Evolutionary conservation across 2,888 invertebrate genomes (phyloP), one percentile per base, ranked within the genome.

Genomic region (Tyria jacobaeae): DNA sequence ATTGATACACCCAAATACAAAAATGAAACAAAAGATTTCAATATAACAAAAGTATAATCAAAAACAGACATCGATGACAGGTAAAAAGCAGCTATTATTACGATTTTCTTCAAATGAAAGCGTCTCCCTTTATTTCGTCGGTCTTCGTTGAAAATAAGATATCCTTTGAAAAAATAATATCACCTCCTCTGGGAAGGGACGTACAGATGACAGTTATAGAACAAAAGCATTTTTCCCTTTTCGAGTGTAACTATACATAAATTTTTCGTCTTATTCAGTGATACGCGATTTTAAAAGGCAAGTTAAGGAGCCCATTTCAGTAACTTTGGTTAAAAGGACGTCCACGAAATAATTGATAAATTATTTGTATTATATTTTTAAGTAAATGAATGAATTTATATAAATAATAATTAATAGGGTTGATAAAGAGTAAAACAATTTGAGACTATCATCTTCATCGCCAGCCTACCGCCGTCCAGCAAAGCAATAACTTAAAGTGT

Each of bases 31-130:
- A 70, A 41, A 55, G 66, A 80, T 75, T 79, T 79, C 68, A 73
- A 77, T 75, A 79, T 75, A 73, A 63, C 57, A 74, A 71, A 71
- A 65, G 66, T 48, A 66, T 61, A 71, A 71, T 70, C 72, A 75
- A 57, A 76, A 80, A 68, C 79, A 80, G 78, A 76, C 76, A 79
- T 75, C 76, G 81, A 81, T 84, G 88, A 87, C 85, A 87, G 86
- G 84, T 85, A 83, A 83, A 85, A 85, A 84, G 80, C 81, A 78
- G 81, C 83, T 79, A 84, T 89, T 87, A 85, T 86, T 82, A 76
- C 75, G 75, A 83, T 84, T 81, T 76, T 74, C 75, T 75, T 77
- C 77, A 83, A 83, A 84, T 81, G 79, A 85, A 83, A 82, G 76
- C 60, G 27, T 21, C 31, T 77, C 73, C 77, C 78, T 81, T 84